Conservation (phyloP, 1,140 invertebrate genomes). For the Nymphalis io region DNA sequence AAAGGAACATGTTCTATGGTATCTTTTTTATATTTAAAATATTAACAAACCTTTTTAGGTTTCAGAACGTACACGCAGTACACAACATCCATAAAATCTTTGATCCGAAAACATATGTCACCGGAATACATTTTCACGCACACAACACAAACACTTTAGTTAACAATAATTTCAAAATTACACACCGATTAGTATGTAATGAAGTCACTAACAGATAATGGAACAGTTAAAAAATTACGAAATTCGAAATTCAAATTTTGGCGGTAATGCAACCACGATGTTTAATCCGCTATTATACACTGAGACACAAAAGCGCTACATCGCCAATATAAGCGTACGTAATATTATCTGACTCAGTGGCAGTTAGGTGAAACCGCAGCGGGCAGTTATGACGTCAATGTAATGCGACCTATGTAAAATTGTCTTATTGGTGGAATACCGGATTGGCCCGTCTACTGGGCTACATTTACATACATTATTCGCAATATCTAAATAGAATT, state of each 20-base stretch:
- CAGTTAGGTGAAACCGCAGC: conserved; percentile 40
- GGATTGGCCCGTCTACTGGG: conserved; percentile 18
- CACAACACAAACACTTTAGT: conserved; percentile 30
- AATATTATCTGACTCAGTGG: conserved; percentile 53
- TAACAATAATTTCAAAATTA: conserved; percentile 13
- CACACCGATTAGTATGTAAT: conserved; percentile 9
- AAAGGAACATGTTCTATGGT: conserved; percentile 6
- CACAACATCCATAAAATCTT: conserved; percentile 73
- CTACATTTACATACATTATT: too few species aligned
- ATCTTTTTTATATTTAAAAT: too few species aligned
- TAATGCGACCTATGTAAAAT: conserved; percentile 41
- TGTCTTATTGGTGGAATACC: conserved; percentile 42
- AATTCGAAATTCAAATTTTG: conserved; percentile 22
- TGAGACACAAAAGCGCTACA: conserved; percentile 37
- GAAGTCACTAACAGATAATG: background rate
- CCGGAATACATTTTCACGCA: conserved; percentile 60
- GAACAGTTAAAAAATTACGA: background rate
- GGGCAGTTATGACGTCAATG: conserved; percentile 55
- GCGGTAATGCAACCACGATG: conserved; percentile 16
- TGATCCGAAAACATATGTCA: conserved; percentile 61
- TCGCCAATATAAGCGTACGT: conserved; percentile 57
- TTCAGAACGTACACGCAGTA: conserved; percentile 63
- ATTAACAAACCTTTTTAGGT: conserved; percentile 53
- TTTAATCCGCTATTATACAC: conserved; percentile 40
- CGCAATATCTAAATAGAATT: conserved; percentile 2